Base-by-base conservation (phyloP, 1,140 invertebrate species). In the Cydia amplana region DNA sequence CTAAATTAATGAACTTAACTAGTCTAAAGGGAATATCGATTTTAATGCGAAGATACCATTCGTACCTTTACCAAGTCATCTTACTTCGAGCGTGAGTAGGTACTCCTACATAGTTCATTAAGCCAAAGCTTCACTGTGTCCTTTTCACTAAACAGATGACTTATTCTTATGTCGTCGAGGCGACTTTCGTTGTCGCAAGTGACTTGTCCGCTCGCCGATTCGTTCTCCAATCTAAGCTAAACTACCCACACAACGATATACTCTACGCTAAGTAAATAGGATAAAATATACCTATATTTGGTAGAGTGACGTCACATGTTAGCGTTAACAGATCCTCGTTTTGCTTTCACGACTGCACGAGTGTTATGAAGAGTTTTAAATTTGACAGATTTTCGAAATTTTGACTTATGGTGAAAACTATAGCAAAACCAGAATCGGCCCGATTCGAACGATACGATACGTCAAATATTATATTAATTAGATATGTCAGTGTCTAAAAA, bases 1-100 rank as follows among this genome's bases (percentile, higher is more conserved):
- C 82, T 77, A 82, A 83, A 82, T 81, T 82, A 79, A 84, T 84
- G 80, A 81, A 81, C 75, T 84, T 76, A 79, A 78, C 81, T 87
- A 87, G 77, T 74, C 75, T 75, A 84, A 82, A 78, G 64, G 80
- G 43, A 74, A 23, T 60, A 4, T 18, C n/a, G 51, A 55, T 55
- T 55, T 55, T 18, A 49, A 49, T 49, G 36, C 55, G 7, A 46
- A 46, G 18, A 60, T 60, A 60, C 20, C 55, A 23, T 23, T 55
- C 9, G 20, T 18, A 60, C 55, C 55, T 60, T 60, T 60, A 23
- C 9, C 55, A 12, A 23, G 18, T 60, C 51, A 55, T 23, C 55
- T 60, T 23, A 60, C 20, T 10, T 23, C 55, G 55, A 49, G 46
- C 51, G 51, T 55, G 18, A 55, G 51, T 60, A 60, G 55, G 55